Percentiles rank a stretch among this genome's conserved stretches.
phyloP scores from a whole-genome alignment of 2,113 vertebrate species.

The Neolamprologus cancellatus region DNA sequence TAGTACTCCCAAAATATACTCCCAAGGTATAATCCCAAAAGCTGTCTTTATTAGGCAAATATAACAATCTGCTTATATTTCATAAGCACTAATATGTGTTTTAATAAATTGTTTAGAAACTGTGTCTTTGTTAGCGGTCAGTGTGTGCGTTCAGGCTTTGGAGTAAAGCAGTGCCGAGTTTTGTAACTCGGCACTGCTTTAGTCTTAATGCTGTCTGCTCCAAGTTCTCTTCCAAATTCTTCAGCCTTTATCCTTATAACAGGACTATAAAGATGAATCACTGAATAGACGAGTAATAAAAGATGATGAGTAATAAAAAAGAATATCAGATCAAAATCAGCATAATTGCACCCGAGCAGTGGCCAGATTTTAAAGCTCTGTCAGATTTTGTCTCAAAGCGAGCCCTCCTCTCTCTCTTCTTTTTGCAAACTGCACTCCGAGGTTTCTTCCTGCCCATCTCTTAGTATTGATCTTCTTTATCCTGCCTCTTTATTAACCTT shows the following conservation, averaged over 20 bases:
- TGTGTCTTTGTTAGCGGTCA: neutral
- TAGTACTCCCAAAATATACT: neutral
- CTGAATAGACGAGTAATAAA: neutral
- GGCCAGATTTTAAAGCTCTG: neutral
- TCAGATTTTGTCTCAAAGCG: neutral
- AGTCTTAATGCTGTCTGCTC: neutral
- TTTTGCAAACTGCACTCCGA: neutral
- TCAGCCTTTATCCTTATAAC: neutral
- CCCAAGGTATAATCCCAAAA: neutral
- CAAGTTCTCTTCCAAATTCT: neutral
- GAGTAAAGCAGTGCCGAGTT: neutral
- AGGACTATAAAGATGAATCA: neutral
- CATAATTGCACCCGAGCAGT: neutral
- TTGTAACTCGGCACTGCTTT: neutral
- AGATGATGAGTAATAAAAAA: neutral
- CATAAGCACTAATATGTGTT: neutral
- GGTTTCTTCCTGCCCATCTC: neutral
- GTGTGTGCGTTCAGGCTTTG: neutral
- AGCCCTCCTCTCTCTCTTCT: neutral
- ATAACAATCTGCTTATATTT: neutral
- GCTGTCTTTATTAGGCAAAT: neutral
- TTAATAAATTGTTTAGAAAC: neutral
- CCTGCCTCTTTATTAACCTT: conserved; percentile 18
- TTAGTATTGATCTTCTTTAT: conserved; percentile 65
- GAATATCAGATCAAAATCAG: neutral